These are phyloP conservation scores for Neofelis nebulosa DNA, from an alignment of 2,113 vertebrate species.

Conservation along the genomic window DNA sequence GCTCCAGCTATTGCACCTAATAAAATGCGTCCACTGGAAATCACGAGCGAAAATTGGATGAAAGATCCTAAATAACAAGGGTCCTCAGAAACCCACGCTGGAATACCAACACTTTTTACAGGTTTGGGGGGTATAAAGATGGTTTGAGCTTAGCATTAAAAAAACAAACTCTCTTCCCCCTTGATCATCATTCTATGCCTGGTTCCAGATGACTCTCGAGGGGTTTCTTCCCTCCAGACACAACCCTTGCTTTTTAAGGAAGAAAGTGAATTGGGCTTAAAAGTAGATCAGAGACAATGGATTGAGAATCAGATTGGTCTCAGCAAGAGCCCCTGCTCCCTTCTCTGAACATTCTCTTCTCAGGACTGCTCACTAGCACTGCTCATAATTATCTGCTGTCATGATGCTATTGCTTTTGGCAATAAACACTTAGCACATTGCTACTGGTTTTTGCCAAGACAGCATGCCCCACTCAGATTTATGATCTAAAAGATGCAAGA, in stretches of 20 bases:
- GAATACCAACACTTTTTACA: slow-evolving; percentile 58
- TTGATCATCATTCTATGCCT: background rate
- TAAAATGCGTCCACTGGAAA: slow-evolving; percentile 73
- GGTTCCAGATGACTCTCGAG: background rate
- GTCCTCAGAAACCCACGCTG: slow-evolving; percentile 29
- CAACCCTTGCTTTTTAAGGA: background rate
- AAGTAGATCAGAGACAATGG: background rate
- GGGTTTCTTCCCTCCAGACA: background rate
- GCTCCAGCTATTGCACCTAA: slow-evolving; percentile 76
- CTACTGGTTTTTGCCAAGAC: slow-evolving; percentile 60
- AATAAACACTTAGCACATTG: slow-evolving; percentile 33
- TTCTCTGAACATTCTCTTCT: background rate
- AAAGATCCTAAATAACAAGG: slow-evolving; percentile 51
- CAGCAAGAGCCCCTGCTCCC: fast-evolving
- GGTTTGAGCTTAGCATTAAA: background rate
- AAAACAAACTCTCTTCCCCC: background rate
- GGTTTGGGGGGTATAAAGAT: background rate
- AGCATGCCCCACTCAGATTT: slow-evolving; percentile 61
- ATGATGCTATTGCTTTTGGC: slow-evolving; percentile 51
- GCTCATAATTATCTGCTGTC: slow-evolving; percentile 58
- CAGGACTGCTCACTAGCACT: background rate
- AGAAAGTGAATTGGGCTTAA: background rate
- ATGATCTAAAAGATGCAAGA: slow-evolving; percentile 44
- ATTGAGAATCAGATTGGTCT: background rate
- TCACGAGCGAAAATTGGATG: slow-evolving; percentile 57